phyloP scores from a whole-genome alignment of 1,140 invertebrate species.

The Spodoptera litura region DNA sequence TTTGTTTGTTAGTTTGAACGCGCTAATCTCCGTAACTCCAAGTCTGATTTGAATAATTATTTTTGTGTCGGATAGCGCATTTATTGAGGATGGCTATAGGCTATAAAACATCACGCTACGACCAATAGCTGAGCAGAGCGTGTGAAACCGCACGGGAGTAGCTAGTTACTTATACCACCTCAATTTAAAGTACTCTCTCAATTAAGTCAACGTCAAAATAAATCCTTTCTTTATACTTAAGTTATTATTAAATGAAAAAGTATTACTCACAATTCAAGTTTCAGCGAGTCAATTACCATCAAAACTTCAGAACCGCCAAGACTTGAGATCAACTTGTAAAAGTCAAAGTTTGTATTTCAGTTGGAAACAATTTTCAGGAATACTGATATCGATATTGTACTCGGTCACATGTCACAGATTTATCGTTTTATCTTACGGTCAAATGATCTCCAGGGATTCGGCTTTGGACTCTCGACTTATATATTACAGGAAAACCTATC shows the following conservation, averaged over 20 bases:
- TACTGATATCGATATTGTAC: slow-evolving; percentile 4
- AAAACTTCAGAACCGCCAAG: slow-evolving; percentile 19
- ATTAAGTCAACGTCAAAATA: no score
- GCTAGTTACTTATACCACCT: no score
- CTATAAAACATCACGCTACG: no score
- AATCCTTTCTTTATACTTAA: no score
- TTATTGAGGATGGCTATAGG: no score
- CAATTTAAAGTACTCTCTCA: no score
- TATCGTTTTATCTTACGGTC: slow-evolving; percentile 40
- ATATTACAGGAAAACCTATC: slow-evolving; percentile 27
- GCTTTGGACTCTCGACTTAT: slow-evolving; percentile 1
- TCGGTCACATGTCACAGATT: slow-evolving; percentile 24
- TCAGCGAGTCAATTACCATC: slow-evolving; percentile 17
- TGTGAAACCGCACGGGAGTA: no score
- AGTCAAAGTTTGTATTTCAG: not conserved
- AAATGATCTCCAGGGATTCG: slow-evolving; percentile 27
- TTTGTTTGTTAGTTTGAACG: no score
- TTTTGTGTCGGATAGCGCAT: no score
- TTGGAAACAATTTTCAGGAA: not conserved
- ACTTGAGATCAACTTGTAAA: slow-evolving; percentile 11
- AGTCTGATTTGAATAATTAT: no score
- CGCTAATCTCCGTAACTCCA: no score
- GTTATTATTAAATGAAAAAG: not conserved
- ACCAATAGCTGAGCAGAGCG: no score
- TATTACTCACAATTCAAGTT: not conserved